Evolutionary conservation across 2,797 vertebrate species (phyloP), one percentile per base, ranked within the genome.

Genomic region (Argentina silus): DNA sequence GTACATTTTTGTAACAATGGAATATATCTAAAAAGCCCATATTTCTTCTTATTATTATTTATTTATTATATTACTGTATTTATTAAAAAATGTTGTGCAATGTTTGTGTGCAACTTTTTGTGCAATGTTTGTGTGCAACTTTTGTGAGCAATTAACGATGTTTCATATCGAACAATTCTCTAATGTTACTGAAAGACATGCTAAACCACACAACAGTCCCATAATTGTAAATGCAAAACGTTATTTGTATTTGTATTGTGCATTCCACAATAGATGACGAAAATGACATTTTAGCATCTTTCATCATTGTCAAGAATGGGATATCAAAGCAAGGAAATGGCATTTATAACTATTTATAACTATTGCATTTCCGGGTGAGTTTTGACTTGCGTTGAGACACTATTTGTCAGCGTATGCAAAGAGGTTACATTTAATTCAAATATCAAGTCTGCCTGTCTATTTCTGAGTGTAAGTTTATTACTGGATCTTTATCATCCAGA

Each of bases 401-500:
- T 72, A 70, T 21, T 81, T 62, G 53, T 15, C 65, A 64, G 56
- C 70, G 45, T 74, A 80, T 61, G 53, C 55, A 67, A 65, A 43
- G 36, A 67, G 66, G 50, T 57, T 53, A 57, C 61, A 72, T 45
- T 8, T 21, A 70, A 65, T 82, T 21, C 21, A 44, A 66, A 12
- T 36, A 44, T 69, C 77, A 73, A 83, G 78, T 73, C 67, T 55
- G 0, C 12, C 76, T 64, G 67, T 81, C 67, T 71, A 78, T 65
- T 73, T 62, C 72, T 79, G 66, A 80, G 70, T 81, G 66, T 59
- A 57, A 68, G 45, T 74, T 82, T 79, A 74, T 86, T 79, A 75
- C 79, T 82, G 75, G 78, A 89, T 89, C 74, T 74, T 21, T 83
- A 84, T 89, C 85, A 81, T 77, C 45, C 44, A 50, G 68, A 69